Evolutionary conservation across 2,888 invertebrate genomes (phyloP).

Genomic region (Pachliopta kotzebuea): DNA sequence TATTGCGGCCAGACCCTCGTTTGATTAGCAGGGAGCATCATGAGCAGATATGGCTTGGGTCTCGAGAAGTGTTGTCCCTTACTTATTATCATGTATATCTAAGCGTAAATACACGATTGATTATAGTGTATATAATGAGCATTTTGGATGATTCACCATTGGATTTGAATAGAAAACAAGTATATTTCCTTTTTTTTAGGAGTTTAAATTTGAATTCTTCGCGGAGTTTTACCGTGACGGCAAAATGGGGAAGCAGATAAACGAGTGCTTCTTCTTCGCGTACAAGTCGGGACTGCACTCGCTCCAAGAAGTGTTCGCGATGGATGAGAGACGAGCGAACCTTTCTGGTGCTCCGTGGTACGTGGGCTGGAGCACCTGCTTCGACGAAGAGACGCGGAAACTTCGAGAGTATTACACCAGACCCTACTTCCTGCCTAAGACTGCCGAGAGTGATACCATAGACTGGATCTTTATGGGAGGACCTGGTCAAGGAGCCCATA

Average conservation of each 20-base stretch:
- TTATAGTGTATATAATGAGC: too few species aligned
- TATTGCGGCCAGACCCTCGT: too few species aligned
- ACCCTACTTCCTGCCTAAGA: slow-evolving; percentile 93
- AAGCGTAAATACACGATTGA: too few species aligned
- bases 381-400: slow-evolving; percentile 88
- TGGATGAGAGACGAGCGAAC: slow-evolving; percentile 86
- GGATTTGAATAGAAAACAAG: too few species aligned
- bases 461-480: slow-evolving; percentile 99
- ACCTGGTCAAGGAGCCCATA: slow-evolving; percentile 95
- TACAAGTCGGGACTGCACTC: slow-evolving; percentile 92
- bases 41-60: too few species aligned
- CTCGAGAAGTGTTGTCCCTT: too few species aligned
- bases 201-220: slow-evolving; percentile 92
- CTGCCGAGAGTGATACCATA: slow-evolving; percentile 92
- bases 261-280: slow-evolving; percentile 95
- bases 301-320: slow-evolving; percentile 90
- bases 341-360: slow-evolving; percentile 86
- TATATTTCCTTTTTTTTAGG: slow-evolving; percentile 48
- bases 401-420: slow-evolving; percentile 88
- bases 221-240: slow-evolving; percentile 85
- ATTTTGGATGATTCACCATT: too few species aligned
- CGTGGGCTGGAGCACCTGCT: slow-evolving; percentile 96
- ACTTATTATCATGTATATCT: too few species aligned
- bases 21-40: too few species aligned
- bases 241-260: slow-evolving; percentile 73